Evolutionary conservation across 2,888 invertebrate species (phyloP).

Genomic region (Cecidostiba fungosa): DNA sequence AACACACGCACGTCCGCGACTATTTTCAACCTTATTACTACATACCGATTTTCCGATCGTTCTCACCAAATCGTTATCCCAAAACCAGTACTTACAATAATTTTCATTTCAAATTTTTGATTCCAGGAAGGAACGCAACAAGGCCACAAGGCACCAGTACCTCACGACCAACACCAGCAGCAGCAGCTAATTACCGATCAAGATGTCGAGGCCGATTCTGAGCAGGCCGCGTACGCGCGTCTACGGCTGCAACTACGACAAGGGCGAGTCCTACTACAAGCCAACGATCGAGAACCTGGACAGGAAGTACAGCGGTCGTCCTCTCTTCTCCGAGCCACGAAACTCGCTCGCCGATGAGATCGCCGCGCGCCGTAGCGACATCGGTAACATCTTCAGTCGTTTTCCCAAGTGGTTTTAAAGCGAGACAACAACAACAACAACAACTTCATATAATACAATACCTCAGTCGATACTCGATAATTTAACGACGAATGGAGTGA

Average conservation of each 20-base stretch:
- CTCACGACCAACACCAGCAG: background rate
- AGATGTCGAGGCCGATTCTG: constrained; percentile 79
- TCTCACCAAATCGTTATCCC: no score
- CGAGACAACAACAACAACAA: constrained; percentile 20
- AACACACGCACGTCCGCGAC: background rate
- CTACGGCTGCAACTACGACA: constrained; percentile 92
- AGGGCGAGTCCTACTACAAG: constrained; percentile 91
- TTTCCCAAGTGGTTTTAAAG: constrained; percentile 80
- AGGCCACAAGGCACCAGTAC: background rate
- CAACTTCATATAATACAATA: background rate
- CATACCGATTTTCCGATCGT: no score
- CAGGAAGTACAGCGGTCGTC: constrained; percentile 84
- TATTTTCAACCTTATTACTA: background rate
- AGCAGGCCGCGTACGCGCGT: constrained; percentile 89
- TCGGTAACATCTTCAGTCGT: constrained; percentile 79
- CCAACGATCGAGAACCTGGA: constrained; percentile 89
- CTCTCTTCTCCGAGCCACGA: constrained; percentile 78
- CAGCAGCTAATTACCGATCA: constrained; percentile 23
- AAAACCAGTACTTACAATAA: background rate
- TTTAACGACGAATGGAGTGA: background rate
- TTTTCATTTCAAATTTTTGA: background rate
- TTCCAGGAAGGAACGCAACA: background rate
- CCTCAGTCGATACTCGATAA: background rate
- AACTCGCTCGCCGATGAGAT: constrained; percentile 82
- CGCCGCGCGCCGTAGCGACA: constrained; percentile 81